A percentile compares a stretch with the other conserved stretches of the same genome.
phyloP scores from a whole-genome alignment of 2,888 invertebrate species.

The Chymomyza procnemis region DNA sequence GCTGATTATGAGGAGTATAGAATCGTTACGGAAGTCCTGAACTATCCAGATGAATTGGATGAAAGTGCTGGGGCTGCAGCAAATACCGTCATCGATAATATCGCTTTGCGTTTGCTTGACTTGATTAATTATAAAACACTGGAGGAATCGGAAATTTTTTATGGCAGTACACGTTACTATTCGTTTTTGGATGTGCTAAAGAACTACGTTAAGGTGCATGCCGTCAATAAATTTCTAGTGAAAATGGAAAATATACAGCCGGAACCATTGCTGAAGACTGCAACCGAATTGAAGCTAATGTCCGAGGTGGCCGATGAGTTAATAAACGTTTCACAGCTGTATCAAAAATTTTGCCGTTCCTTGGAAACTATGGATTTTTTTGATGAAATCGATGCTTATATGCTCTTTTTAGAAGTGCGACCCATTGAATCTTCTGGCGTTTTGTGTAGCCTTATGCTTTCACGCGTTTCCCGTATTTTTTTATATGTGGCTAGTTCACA shows the following conservation, averaged over 20 bases:
- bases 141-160: slow-evolving; percentile 48
- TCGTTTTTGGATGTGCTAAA: slow-evolving; percentile 47
- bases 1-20: slow-evolving; percentile 51
- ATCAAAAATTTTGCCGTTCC: slow-evolving; percentile 48
- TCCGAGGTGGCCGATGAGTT: slow-evolving; percentile 47
- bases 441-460: slow-evolving; percentile 52
- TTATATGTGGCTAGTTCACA: slow-evolving; percentile 54
- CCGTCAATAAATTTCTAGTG: slow-evolving; percentile 53
- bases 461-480: slow-evolving; percentile 56
- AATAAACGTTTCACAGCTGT: slow-evolving; percentile 44
- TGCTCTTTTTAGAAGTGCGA: slow-evolving; percentile 51
- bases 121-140: slow-evolving; percentile 42
- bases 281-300: slow-evolving; percentile 16
- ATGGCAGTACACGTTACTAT: slow-evolving; percentile 46
- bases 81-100: slow-evolving; percentile 39
- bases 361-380: slow-evolving; percentile 56
- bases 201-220: slow-evolving; percentile 51
- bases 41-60: slow-evolving; percentile 15
- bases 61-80: background rate
- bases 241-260: slow-evolving; percentile 31
- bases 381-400: slow-evolving; percentile 54
- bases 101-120: slow-evolving; percentile 42
- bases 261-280: slow-evolving; percentile 1
- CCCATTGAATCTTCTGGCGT: slow-evolving; percentile 44
- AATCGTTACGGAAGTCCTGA: slow-evolving; percentile 49